These are phyloP conservation scores for Philereme vetulata DNA, from an alignment of 2,888 invertebrate genomes.

Conservation along the genomic window DNA sequence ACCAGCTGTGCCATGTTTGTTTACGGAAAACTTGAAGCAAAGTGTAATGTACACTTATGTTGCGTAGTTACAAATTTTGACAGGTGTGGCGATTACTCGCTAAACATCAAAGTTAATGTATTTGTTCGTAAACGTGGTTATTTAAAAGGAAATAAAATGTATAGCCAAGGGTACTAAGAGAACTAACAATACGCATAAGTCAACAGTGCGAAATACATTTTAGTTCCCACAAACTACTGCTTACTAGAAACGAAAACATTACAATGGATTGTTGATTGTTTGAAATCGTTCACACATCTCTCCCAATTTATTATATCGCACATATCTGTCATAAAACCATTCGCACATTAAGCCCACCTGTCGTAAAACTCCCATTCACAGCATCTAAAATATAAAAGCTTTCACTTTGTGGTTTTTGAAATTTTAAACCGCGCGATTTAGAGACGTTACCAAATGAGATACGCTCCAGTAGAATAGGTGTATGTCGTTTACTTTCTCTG, in stretches of 20 bases:
- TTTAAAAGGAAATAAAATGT: too few relatives aligned
- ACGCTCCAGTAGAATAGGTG: constrained; percentile 59
- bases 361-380: constrained; percentile 42
- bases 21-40: constrained; percentile 5
- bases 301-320: constrained; percentile 29
- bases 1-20: constrained; percentile 9
- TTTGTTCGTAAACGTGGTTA: not conserved
- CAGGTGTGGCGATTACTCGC: constrained; percentile 20
- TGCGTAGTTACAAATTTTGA: constrained; percentile 19
- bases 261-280: constrained; percentile 14
- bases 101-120: constrained; percentile 2
- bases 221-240: constrained; percentile 9
- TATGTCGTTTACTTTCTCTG: constrained; percentile 44
- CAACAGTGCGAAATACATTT: not conserved
- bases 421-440: constrained; percentile 62
- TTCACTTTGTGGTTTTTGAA: constrained; percentile 66
- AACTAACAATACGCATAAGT: too few relatives aligned
- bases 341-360: constrained; percentile 46
- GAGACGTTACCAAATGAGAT: constrained; percentile 56
- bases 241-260: constrained; percentile 10
- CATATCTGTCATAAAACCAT: constrained; percentile 36
- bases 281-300: constrained; percentile 27
- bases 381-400: constrained; percentile 44
- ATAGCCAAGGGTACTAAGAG: too few relatives aligned
- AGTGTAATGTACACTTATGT: constrained; percentile 15